phyloP scores from a whole-genome alignment of 2,113 vertebrate species.

The Vicugna pacos region DNA sequence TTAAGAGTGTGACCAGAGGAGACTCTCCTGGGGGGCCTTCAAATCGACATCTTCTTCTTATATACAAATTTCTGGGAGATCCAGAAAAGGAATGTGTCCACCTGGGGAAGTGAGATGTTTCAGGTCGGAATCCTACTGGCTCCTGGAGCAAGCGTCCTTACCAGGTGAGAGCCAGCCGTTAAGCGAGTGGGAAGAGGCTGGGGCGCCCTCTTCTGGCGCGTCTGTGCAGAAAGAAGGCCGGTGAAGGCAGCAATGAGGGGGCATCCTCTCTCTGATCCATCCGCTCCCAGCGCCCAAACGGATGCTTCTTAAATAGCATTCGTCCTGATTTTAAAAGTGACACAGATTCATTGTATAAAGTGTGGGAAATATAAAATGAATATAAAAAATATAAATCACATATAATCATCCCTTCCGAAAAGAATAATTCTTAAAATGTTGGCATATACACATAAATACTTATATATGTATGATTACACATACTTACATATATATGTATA shows the following conservation, averaged over 20 bases:
- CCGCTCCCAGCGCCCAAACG: background rate
- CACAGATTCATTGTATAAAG: background rate
- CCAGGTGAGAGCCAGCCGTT: background rate
- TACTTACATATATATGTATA: background rate
- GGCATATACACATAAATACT: background rate
- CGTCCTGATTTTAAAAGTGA: background rate
- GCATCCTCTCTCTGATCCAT: background rate
- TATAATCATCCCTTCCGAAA: background rate
- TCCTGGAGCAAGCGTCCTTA: background rate
- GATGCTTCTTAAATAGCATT: background rate
- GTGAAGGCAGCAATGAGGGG: background rate
- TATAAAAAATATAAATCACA: background rate
- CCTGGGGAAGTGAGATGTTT: background rate
- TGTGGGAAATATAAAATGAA: background rate
- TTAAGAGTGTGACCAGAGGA: background rate
- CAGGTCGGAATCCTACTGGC: background rate
- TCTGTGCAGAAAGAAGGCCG: background rate
- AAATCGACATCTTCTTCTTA: background rate
- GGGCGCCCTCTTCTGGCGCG: conserved; percentile 61
- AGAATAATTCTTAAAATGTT: background rate
- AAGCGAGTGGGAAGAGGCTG: background rate
- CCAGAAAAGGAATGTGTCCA: background rate
- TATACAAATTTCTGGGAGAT: background rate
- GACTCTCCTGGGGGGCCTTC: background rate
- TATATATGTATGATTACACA: background rate